A percentile compares a stretch with the other conserved stretches of the same genome.
phyloP scores from a whole-genome alignment of 2,888 invertebrate genomes.

The Oscheius sp. region DNA sequence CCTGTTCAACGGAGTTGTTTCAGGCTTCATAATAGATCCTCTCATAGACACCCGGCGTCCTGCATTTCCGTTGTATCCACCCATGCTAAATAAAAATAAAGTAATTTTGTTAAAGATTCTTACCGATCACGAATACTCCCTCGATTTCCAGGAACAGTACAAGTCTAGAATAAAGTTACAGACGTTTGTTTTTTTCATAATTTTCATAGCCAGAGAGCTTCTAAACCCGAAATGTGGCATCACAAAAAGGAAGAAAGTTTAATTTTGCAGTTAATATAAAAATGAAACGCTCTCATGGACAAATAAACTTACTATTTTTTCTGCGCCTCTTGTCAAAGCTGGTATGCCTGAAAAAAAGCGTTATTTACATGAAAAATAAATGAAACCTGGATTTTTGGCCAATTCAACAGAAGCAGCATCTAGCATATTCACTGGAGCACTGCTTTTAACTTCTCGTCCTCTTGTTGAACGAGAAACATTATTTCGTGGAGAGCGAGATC shows the following conservation, averaged over 20 bases:
- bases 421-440: slow-evolving; percentile 35
- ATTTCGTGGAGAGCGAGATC: slow-evolving; percentile 5
- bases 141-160: slow-evolving; percentile 31
- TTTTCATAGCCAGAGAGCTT: slow-evolving; percentile 8
- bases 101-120: neutral
- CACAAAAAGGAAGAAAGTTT: too few species aligned
- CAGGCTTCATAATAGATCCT: neutral
- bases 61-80: neutral
- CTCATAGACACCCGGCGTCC: slow-evolving; percentile 11
- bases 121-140: slow-evolving; percentile 15
- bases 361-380: too few species aligned
- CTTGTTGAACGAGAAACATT: neutral
- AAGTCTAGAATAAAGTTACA: slow-evolving; percentile 32
- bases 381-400: slow-evolving; percentile 18
- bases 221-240: too few species aligned
- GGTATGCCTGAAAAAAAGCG: neutral
- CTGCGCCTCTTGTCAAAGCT: neutral
- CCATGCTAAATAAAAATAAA: slow-evolving; percentile 13
- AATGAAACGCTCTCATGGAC: neutral
- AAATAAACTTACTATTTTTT: slow-evolving; percentile 27
- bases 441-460: neutral
- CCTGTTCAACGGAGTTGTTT: slow-evolving; percentile 7
- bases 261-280: too few species aligned
- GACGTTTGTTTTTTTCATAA: slow-evolving; percentile 9
- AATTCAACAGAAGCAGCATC: slow-evolving; percentile 18